Base-by-base conservation (phyloP, 2,113 vertebrate species). In the Pterocles burchelli region DNA sequence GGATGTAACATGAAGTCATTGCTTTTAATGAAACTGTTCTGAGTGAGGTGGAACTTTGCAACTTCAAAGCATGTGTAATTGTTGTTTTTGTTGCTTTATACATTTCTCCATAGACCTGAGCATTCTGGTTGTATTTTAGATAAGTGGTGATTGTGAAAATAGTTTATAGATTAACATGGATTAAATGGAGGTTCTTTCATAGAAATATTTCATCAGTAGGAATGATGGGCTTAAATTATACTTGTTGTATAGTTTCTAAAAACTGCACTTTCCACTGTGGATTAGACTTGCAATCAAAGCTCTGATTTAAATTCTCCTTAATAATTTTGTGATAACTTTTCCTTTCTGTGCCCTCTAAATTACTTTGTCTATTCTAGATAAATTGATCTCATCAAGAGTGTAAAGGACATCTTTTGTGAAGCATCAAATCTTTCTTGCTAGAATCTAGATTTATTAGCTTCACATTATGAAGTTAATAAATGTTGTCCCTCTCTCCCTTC, bases 391-490 rank as follows among this genome's bases (percentile, higher is more conserved):
- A 82, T 87, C 70, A 84, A 81, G 77, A 94, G 19, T 52, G 54
- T 87, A 89, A 87, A 95, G 77, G 65, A 36, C 83, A 89, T 93
- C 38, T 84, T 86, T 86, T 84, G 38, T 92, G 68, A 94, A 92
- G 86, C 73, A 95, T 84, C 82, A 54, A 57, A 70, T 95, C 66
- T 87, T 87, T 81, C 87, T 82, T 79, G 24, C 57, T 87, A 41
- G 68, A 91, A 87, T 82, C 88, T 79, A 88, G 83, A 86, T 84
- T 86, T 95, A 92, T 84, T 95, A 91, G 75, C 66, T 92, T 95
- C 61, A 67, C 9, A 34, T 55, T 74, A 80, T 71, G 34, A 88
- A 78, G 52, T 78, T 80, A 88, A 88, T 88, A 90, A 85, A 92
- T 71, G 75, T 88, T 90, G 77, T 78, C 17, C 21, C 68, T 74